These are phyloP conservation scores for Protomyctophum bolini DNA, from an alignment of 2,113 vertebrate species.

Conservation along the genomic window DNA sequence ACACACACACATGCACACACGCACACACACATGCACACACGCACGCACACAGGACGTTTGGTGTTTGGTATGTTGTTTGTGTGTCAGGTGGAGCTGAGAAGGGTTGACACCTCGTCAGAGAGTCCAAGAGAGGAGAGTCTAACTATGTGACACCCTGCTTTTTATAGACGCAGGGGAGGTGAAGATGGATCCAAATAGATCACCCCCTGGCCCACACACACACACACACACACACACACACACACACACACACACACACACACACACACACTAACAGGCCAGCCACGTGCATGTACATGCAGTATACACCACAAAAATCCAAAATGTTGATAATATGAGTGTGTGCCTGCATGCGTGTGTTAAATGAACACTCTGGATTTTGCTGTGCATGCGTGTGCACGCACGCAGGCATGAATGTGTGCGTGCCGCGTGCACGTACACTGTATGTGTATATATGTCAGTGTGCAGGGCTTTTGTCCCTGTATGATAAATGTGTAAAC, in stretches of 20 bases:
- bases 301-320: not conserved
- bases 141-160: slow-evolving; percentile 69
- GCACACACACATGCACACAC: slow-evolving; percentile 37
- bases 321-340: not conserved
- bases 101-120: slow-evolving; percentile 72
- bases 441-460: slow-evolving; percentile 11
- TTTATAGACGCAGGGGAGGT: slow-evolving; percentile 66
- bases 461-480: slow-evolving; percentile 24
- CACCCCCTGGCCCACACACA: slow-evolving; percentile 19
- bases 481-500: slow-evolving; percentile 51
- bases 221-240: no score
- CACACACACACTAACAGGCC: no score
- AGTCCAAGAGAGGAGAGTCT: slow-evolving; percentile 69
- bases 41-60: slow-evolving; percentile 54
- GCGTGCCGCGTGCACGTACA: not conserved
- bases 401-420: slow-evolving; percentile 1
- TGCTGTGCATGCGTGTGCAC: slow-evolving; percentile 19
- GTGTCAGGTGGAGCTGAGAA: slow-evolving; percentile 70
- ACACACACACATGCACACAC: slow-evolving; percentile 1
- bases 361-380: no score
- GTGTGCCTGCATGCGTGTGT: slow-evolving; percentile 12
- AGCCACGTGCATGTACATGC: no score
- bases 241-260: no score
- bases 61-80: slow-evolving; percentile 62
- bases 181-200: slow-evolving; percentile 57